phyloP scores from a whole-genome alignment of 2,888 invertebrate species.

The Junonia oenone region DNA sequence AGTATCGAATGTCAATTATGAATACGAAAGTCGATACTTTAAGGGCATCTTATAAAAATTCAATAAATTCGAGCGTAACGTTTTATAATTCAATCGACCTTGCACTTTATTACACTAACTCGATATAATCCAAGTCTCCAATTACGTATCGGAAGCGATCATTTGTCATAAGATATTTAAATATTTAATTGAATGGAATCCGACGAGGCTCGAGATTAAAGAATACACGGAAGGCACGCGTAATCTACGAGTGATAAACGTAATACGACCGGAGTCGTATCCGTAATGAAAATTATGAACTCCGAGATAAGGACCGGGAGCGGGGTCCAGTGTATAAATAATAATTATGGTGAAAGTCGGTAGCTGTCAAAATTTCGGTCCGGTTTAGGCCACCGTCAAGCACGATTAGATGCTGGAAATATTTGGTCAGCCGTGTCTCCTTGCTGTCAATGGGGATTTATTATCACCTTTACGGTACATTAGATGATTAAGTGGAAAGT shows the following conservation, averaged over 20 bases:
- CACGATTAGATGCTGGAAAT: conserved; percentile 52
- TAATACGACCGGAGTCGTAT: conserved; percentile 31
- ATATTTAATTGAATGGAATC: conserved; percentile 25
- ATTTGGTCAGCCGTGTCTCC: conserved; percentile 50
- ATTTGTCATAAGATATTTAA: conserved; percentile 24
- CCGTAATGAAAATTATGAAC: conserved; percentile 42
- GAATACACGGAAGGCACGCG: conserved; percentile 16
- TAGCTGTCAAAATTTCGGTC: conserved; percentile 48
- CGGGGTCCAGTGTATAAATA: conserved; percentile 52
- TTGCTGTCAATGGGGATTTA: conserved; percentile 38
- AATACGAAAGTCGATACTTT: conserved; percentile 22
- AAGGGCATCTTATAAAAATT: conserved; percentile 2
- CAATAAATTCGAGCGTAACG: conserved; percentile 18
- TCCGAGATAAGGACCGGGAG: conserved; percentile 28
- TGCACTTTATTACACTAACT: conserved; percentile 6
- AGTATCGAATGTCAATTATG: conserved; percentile 22
- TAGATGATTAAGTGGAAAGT: conserved; percentile 23
- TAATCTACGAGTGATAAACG: conserved; percentile 32
- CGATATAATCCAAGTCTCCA: conserved; percentile 15
- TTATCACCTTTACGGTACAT: conserved; percentile 24
- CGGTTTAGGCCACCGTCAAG: conserved; percentile 40
- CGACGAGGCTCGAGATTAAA: conserved; percentile 12
- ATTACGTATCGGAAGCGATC: conserved; percentile 19
- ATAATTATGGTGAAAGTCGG: conserved; percentile 73
- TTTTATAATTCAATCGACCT: conserved; percentile 15